phyloP scores from a whole-genome alignment of 2,113 vertebrate species.

The Alligator mississippiensis region DNA sequence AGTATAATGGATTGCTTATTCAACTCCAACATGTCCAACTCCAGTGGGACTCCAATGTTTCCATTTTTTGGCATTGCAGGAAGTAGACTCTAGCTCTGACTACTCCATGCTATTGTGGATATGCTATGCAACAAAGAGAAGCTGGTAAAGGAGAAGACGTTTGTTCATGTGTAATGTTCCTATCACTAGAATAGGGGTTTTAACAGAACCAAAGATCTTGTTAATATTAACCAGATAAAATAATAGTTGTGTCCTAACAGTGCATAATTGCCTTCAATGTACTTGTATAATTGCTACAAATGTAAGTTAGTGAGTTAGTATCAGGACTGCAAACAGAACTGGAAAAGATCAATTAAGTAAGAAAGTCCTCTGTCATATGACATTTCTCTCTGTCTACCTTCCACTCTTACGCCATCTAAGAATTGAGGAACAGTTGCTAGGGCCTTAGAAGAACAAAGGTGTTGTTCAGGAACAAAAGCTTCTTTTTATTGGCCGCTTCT shows the following conservation, averaged over 20 bases:
- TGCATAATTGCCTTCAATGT: not conserved
- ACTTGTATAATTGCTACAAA: not conserved
- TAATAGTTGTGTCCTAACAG: not conserved
- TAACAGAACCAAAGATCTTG: not conserved
- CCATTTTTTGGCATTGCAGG: not conserved
- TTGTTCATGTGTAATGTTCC: not conserved
- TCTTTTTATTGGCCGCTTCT: slow-evolving; percentile 20
- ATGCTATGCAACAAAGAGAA: not conserved
- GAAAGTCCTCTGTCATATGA: not conserved
- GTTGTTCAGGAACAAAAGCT: slow-evolving; percentile 1
- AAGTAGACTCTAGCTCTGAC: not conserved
- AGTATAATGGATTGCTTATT: not conserved
- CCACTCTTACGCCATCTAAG: not conserved
- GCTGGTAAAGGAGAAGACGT: not conserved
- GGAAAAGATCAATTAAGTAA: not conserved
- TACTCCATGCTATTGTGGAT: not conserved
- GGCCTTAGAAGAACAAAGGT: slow-evolving; percentile 35
- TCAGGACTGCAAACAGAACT: not conserved
- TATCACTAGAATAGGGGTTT: not conserved
- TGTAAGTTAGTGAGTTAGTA: not conserved
- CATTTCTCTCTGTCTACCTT: not conserved
- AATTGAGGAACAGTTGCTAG: not conserved
- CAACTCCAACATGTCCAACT: not conserved
- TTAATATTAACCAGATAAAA: not conserved
- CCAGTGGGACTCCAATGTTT: not conserved